Percentiles rank a stretch among this genome's conserved stretches.
phyloP scores from a whole-genome alignment of 2,113 vertebrate genomes.

The Larimichthys crocea region DNA sequence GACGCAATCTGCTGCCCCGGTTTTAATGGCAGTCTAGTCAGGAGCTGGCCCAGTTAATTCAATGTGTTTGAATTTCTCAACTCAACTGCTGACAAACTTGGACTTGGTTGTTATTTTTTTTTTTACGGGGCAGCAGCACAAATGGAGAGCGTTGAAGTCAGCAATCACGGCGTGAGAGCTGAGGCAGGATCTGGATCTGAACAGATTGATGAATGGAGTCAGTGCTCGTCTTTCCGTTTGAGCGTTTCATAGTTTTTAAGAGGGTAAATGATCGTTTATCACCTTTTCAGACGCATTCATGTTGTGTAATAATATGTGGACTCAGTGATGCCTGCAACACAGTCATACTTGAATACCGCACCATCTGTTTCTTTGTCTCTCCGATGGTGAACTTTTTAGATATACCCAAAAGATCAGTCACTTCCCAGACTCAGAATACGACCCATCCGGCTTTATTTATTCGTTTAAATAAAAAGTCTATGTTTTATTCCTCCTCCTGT shows the following conservation, averaged over 20 bases:
- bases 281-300: background rate
- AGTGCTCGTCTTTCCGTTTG: background rate
- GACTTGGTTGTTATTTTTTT: background rate
- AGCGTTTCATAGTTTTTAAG: background rate
- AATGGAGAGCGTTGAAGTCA: conserved; percentile 31
- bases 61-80: conserved; percentile 58
- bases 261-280: background rate
- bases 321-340: background rate
- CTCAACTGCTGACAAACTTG: conserved; percentile 48
- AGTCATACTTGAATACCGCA: background rate
- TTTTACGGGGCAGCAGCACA: conserved; percentile 17
- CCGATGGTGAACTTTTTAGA: background rate
- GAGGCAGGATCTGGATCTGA: conserved; percentile 13
- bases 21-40: conserved; percentile 59
- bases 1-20: conserved; percentile 67
- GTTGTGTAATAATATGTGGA: background rate
- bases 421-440: conserved; percentile 17
- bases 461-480: conserved; percentile 25
- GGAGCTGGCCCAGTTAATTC: conserved; percentile 50
- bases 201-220: conserved; percentile 8
- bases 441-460: conserved; percentile 40
- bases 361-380: background rate
- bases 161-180: conserved; percentile 11
- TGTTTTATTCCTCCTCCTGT: conserved; percentile 23
- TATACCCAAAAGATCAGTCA: conserved; percentile 16